These are phyloP conservation scores for Nephotettix cincticeps DNA, from an alignment of 1,140 invertebrate genomes.

Conservation along the genomic window DNA sequence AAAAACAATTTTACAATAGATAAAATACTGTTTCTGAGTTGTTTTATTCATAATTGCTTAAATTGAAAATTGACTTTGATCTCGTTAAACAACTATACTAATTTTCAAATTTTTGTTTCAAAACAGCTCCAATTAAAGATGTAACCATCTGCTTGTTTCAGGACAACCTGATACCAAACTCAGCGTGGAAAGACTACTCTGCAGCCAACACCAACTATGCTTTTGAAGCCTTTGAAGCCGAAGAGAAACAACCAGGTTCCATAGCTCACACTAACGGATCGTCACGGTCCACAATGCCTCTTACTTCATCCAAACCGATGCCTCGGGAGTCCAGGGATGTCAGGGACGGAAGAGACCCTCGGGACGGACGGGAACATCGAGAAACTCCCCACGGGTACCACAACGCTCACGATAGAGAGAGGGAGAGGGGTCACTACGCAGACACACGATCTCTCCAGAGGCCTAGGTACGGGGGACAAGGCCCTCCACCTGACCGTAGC, in stretches of 20 bases:
- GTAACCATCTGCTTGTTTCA: no score
- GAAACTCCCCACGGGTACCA: slow-evolving; percentile 40
- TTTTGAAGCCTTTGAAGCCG: slow-evolving; percentile 80
- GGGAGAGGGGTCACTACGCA: slow-evolving; percentile 51
- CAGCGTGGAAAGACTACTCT: slow-evolving; percentile 85
- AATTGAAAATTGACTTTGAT: no score
- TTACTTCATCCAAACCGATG: slow-evolving; percentile 33
- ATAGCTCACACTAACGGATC: slow-evolving; percentile 39
- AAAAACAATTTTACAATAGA: no score
- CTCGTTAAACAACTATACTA: neutral
- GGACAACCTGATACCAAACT: slow-evolving; percentile 73
- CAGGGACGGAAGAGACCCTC: no score
- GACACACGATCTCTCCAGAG: slow-evolving; percentile 62
- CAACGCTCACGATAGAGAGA: slow-evolving; percentile 39
- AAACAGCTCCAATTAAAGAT: no score
- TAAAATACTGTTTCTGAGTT: no score
- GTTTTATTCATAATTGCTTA: no score
- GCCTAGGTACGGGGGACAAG: slow-evolving; percentile 45
- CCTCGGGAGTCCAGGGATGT: neutral
- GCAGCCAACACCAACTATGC: slow-evolving; percentile 82
- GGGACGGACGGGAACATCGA: no score
- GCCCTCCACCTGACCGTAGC: slow-evolving; percentile 42
- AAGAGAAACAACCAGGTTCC: slow-evolving; percentile 60
- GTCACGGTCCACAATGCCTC: slow-evolving; percentile 36
- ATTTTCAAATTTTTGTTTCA: neutral